Base-by-base conservation (phyloP, 2,113 vertebrate genomes). In the Vicugna pacos region DNA sequence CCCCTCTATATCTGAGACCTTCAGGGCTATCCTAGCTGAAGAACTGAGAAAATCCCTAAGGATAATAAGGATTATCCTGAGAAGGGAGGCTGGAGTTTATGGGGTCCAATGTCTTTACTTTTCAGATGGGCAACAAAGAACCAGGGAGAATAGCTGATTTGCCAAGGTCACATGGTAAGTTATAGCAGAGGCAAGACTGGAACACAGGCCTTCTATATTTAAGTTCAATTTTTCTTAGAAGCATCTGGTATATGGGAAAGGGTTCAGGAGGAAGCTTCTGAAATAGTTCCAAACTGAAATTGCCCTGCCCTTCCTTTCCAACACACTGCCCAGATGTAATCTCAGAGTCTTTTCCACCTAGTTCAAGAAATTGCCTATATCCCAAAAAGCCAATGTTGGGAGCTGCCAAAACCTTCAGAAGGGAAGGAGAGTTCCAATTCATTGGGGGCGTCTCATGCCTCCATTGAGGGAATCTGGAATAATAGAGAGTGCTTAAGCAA, bases 1-100 rank as follows among this genome's bases (percentile, higher is more conserved):
- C 62, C 30, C 38, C 46, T 64, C 58, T 24, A 19, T 32, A 60
- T 19, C 56, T 62, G 38, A 52, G 32, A 20, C 85, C 56, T 84
- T 81, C 48, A 4, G 38, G 32, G 46, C 22, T 62, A 0, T 6
- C 17, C 22, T 26, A 56, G 26, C 58, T 87, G 38, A 16, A 95
- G 90, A 94, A 64, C 46, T 13, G 70, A 88, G 75, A 81, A 89
- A 76, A 89, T 50, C 69, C 52, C 38, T 84, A 35, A 73, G 62
- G 38, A 89, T 38, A 70, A 20, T 8, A 69, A 77, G 10, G 6
- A 42, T 52, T 46, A 76, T 48, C n/a, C 64, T 32, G 28, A 84
- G 46, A 91, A 90, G 42, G 26, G 26, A 91, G 5, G 8, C 22
- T 28, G 17, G 16, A 60, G 26, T 1, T n/a, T 32, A 24, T 15